Conservation (phyloP, 2,888 invertebrate species). For the Tetragonula carbonaria region DNA sequence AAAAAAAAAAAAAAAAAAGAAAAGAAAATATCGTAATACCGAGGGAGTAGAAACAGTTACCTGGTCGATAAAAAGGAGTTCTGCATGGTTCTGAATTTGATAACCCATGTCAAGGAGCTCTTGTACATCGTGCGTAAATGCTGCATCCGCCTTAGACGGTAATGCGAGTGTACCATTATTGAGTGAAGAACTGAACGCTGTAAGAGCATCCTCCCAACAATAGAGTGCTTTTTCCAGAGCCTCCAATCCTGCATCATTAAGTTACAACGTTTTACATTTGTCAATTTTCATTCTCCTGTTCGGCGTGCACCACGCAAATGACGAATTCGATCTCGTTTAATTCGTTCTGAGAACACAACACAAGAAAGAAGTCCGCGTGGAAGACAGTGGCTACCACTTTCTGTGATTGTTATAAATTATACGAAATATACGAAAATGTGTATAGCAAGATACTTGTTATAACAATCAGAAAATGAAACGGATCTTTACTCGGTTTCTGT, state of each 20-base stretch:
- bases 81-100: slow-evolving; percentile 93
- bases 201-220: slow-evolving; percentile 97
- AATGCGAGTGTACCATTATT: slow-evolving; percentile 88
- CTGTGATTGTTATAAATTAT: not conserved
- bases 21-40: not conserved
- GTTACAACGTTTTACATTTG: slow-evolving; percentile 49
- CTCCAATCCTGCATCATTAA: slow-evolving; percentile 90
- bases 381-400: not conserved
- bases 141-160: slow-evolving; percentile 93
- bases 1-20: slow-evolving; percentile 4
- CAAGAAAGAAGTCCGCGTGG: not conserved
- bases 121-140: slow-evolving; percentile 89
- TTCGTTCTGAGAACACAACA: slow-evolving; percentile 36
- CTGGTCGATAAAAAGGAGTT: slow-evolving; percentile 93
- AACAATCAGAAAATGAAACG: not conserved
- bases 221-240: slow-evolving; percentile 95
- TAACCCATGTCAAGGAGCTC: slow-evolving; percentile 92
- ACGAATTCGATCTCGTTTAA: slow-evolving; percentile 44
- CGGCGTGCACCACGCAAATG: slow-evolving; percentile 1
- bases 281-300: slow-evolving; percentile 46
- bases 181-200: slow-evolving; percentile 88
- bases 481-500: not conserved
- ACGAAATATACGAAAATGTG: not conserved
- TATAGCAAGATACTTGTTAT: not conserved
- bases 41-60: slow-evolving; percentile 69